Percentiles rank a stretch among this genome's conserved stretches.
phyloP scores from a whole-genome alignment of 2,888 invertebrate genomes.

The Eumacrocentrus americanus region DNA sequence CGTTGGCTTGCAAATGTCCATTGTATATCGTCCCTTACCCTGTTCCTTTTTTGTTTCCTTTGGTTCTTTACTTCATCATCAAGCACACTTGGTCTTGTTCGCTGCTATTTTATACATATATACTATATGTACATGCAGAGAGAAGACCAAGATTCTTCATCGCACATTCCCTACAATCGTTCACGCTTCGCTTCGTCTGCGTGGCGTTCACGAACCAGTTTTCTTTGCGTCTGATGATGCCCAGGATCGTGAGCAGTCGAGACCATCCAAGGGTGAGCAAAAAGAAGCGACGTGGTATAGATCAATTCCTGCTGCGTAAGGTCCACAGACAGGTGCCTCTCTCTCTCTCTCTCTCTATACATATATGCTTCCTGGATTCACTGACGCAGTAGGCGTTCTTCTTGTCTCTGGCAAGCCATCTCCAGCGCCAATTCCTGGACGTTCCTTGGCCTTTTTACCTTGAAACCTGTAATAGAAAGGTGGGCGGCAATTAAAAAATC shows the following conservation, averaged over 20 bases:
- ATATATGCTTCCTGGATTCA: slow-evolving; percentile 6
- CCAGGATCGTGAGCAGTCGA: not conserved
- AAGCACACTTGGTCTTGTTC: not conserved
- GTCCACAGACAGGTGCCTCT: slow-evolving; percentile 3
- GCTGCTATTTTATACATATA: not conserved
- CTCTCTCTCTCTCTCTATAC: too few relatives aligned
- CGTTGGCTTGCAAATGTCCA: slow-evolving; percentile 10
- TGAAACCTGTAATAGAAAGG: not conserved
- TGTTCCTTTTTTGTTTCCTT: not conserved
- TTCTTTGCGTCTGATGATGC: too few relatives aligned
- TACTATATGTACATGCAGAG: too few relatives aligned
- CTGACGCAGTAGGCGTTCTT: not conserved
- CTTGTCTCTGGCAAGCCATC: not conserved
- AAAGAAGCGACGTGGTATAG: not conserved
- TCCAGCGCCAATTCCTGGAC: not conserved
- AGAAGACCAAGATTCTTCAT: too few relatives aligned
- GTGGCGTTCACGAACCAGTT: too few relatives aligned
- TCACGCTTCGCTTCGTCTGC: too few relatives aligned
- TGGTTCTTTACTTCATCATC: not conserved
- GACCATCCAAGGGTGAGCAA: not conserved
- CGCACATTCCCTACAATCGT: too few relatives aligned
- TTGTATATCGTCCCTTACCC: not conserved
- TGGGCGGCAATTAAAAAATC: slow-evolving; percentile 24
- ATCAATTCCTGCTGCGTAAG: slow-evolving; percentile 7
- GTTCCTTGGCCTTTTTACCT: slow-evolving; percentile 7